Percentiles rank a stretch among this genome's conserved stretches.
Conservation (phyloP, 2,888 invertebrate genomes). For the Tyria jacobaeae region DNA sequence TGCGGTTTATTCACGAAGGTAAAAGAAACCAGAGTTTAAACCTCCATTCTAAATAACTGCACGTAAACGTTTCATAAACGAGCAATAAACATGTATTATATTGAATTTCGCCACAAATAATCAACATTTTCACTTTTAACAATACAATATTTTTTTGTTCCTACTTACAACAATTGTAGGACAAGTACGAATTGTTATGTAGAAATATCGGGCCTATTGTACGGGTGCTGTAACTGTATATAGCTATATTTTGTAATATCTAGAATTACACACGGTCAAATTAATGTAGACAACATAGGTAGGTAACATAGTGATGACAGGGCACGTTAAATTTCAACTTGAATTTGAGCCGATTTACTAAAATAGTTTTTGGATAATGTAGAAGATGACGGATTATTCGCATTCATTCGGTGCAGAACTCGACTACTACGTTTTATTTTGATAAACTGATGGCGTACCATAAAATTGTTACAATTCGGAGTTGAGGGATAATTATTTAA, state of each 20-base stretch:
- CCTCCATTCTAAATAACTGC: conserved; percentile 25
- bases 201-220: background rate
- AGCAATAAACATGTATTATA: conserved; percentile 31
- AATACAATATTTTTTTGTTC: conserved; percentile 31
- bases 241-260: background rate
- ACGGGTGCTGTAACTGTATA: background rate
- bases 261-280: background rate
- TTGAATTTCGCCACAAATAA: conserved; percentile 35
- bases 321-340: background rate
- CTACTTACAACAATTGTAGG: conserved; percentile 13
- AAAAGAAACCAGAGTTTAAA: conserved; percentile 18
- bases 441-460: too few relatives aligned
- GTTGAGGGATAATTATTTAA: too few relatives aligned
- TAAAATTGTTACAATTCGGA: too few relatives aligned
- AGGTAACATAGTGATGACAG: background rate
- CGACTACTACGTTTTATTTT: too few relatives aligned
- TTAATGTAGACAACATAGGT: background rate
- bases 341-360: too few relatives aligned
- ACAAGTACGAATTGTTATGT: background rate
- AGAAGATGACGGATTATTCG: too few relatives aligned
- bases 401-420: too few relatives aligned
- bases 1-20: conserved; percentile 8
- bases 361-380: background rate
- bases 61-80: conserved; percentile 38
- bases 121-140: conserved; percentile 34